Evolutionary conservation across 2,113 vertebrate genomes (phyloP), one percentile per base, ranked within the genome.

Genomic region (Tragelaphus imberbis): DNA sequence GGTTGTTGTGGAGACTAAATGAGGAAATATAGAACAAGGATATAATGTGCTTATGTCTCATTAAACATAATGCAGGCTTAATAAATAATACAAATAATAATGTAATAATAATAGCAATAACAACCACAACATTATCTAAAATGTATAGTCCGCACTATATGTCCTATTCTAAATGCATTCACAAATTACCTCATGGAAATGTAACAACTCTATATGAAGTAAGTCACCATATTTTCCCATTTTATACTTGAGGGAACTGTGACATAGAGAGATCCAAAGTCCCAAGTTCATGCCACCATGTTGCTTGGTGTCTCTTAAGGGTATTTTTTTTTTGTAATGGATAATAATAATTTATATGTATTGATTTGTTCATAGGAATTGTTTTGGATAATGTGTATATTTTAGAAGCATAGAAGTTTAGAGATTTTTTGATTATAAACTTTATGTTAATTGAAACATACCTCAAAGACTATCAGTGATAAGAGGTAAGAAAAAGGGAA

Each of bases 401-500:
- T 94, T 96, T 58, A 80, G 88, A 86, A 40, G 36, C 61, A 58
- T n/a, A 94, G 36, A 92, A 84, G 33, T 36, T 53, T 33, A 61
- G 77, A 84, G 77, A 71, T 55, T 23, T n/a, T 81, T 63, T 63
- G 36, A 33, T 71, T 92, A 55, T 65, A 88, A 84, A 84, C 90
- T 89, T 86, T 81, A 84, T 84, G 55, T 91, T 96, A 95, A 97
- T 80, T 88, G 68, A 89, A 93, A 84, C 61, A 58, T 68, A 93
- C 82, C 96, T 96, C 91, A 97, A 97, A 97, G 93, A 14, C 36
- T 84, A 91, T 75, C 85, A 55, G n/a, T 91, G 68, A 97, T 21
- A 33, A 51, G 10, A 14, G 13, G 28, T 84, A 97, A 97, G 88
- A 84, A 89, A 95, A 89, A 93, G 12, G 25, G 30, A 94, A 85